These are phyloP conservation scores for Scaptomyza pallida DNA, from an alignment of 1,140 invertebrate genomes.

Conservation along the genomic window DNA sequence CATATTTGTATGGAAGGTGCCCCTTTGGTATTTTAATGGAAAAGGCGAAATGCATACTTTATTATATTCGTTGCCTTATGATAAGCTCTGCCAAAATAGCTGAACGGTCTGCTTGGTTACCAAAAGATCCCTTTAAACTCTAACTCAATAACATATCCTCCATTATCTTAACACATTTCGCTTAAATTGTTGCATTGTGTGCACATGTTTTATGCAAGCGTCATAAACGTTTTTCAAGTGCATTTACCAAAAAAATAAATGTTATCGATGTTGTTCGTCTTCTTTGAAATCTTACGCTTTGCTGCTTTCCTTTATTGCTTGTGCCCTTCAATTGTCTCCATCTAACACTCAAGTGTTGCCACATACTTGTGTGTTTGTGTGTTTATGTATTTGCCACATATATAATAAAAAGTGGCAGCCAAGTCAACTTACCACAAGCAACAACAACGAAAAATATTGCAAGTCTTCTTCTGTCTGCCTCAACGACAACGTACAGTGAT, in stretches of 20 bases:
- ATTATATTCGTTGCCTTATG: too few species aligned
- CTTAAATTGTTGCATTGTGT: background rate
- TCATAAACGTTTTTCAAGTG: constrained; percentile 8
- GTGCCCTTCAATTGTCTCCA: constrained; percentile 68
- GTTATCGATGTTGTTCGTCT: constrained; percentile 25
- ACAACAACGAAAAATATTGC: constrained; percentile 22
- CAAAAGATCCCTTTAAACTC: too few species aligned
- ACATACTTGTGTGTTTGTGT: background rate
- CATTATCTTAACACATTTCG: background rate
- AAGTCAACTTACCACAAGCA: constrained; percentile 61
- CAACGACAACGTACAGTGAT: too few species aligned
- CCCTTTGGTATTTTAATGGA: too few species aligned
- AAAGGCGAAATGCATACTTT: too few species aligned
- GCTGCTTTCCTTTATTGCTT: constrained; percentile 45
- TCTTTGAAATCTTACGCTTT: constrained; percentile 60
- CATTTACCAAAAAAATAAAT: constrained; percentile 14
- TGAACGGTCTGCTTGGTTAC: too few species aligned
- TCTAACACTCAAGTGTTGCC: constrained; percentile 36
- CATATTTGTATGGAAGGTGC: too few species aligned
- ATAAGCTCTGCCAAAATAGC: too few species aligned
- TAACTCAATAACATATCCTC: too few species aligned
- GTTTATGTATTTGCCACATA: background rate
- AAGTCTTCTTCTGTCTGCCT: constrained; percentile 20
- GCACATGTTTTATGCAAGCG: background rate
- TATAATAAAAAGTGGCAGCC: constrained; percentile 45